A percentile compares a stretch with the other conserved stretches of the same genome.
phyloP scores from a whole-genome alignment of 2,113 vertebrate species.

The Perca fluviatilis region DNA sequence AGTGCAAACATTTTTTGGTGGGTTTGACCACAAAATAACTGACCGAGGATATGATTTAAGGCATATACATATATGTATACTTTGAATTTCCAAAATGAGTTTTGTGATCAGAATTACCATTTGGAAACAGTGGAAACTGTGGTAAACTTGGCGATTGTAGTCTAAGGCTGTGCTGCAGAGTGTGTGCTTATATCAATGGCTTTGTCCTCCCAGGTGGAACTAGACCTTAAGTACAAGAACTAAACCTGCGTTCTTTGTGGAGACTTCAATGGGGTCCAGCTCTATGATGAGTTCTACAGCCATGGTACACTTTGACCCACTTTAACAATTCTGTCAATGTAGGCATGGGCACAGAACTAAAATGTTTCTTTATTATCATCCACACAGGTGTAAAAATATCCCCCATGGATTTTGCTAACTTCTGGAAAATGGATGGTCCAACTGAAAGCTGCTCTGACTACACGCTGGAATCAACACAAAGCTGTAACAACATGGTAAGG shows the following conservation, averaged over 20 bases:
- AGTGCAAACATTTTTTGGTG: too few species aligned
- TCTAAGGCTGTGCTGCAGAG: not conserved
- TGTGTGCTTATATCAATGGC: too few species aligned
- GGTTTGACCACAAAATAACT: not conserved
- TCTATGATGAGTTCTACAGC: slow-evolving; percentile 84
- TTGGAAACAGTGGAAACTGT: too few species aligned
- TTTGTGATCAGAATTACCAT: too few species aligned
- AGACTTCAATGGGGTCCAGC: slow-evolving; percentile 89
- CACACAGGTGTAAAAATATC: slow-evolving; percentile 80
- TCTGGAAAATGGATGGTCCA: slow-evolving; percentile 89
- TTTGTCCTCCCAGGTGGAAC: slow-evolving; percentile 85
- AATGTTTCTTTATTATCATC: slow-evolving; percentile 7
- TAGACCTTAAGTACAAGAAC: slow-evolving; percentile 89
- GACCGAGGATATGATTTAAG: too few species aligned
- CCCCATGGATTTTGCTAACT: slow-evolving; percentile 83
- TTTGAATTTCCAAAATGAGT: too few species aligned
- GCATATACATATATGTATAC: too few species aligned
- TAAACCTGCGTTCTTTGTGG: slow-evolving; percentile 94
- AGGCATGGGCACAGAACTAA: not conserved
- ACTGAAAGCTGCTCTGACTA: slow-evolving; percentile 87
- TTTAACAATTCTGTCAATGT: not conserved
- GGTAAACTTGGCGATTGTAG: not conserved
- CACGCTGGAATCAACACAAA: not conserved
- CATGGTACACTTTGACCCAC: slow-evolving; percentile 79
- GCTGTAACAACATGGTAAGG: slow-evolving; percentile 81